Evolutionary conservation across 2,113 vertebrate species (phyloP).

Genomic region (Neogobius melanostomus): DNA sequence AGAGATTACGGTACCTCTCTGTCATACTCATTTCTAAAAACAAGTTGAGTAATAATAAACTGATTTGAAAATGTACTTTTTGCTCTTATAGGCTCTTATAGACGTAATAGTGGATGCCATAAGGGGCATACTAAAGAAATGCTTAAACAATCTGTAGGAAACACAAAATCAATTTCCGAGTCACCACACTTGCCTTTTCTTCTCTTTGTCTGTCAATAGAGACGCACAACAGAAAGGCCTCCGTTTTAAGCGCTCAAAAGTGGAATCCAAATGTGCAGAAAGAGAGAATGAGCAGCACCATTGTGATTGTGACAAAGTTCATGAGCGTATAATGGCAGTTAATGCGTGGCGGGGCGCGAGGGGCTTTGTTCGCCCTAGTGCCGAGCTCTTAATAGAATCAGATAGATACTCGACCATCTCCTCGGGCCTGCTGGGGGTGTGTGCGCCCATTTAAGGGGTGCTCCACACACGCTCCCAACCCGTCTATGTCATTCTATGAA

Average conservation of each 20-base stretch:
- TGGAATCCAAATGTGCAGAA: conserved; percentile 29
- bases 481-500: conserved; percentile 68
- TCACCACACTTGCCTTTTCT: too few species aligned
- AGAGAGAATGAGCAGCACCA: conserved; percentile 34
- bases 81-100: neutral
- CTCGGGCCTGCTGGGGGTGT: conserved; percentile 58
- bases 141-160: too few species aligned
- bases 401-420: conserved; percentile 74
- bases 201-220: neutral
- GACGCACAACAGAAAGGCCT: neutral
- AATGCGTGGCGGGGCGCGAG: conserved; percentile 64
- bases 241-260: conserved; percentile 39
- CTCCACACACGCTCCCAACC: conserved; percentile 29
- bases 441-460: conserved; percentile 22
- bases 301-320: conserved; percentile 71
- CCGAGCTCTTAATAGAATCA: conserved; percentile 79
- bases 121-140: too few species aligned
- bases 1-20: too few species aligned
- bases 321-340: conserved; percentile 72
- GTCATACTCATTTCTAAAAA: too few species aligned
- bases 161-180: too few species aligned
- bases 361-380: conserved; percentile 74
- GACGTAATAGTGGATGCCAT: too few species aligned
- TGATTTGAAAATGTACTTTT: neutral
- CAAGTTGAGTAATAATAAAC: too few species aligned